These are phyloP conservation scores for Amphiprion ocellaris DNA, from an alignment of 2,113 vertebrate species.

Conservation along the genomic window DNA sequence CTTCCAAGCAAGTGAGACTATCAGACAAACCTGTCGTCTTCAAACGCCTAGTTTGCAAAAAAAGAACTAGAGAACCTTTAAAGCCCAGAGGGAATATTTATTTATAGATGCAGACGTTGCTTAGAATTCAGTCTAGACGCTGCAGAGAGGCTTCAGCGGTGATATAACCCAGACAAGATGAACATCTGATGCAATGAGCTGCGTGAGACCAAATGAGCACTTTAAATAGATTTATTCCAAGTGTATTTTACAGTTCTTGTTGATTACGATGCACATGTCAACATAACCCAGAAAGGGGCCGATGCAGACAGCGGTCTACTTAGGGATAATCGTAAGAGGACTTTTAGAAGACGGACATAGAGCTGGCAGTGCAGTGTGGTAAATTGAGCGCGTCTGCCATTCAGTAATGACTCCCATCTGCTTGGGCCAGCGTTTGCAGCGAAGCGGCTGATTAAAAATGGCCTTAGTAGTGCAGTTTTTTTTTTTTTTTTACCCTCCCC, in stretches of 20 bases:
- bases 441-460: slow-evolving; percentile 74
- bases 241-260: slow-evolving; percentile 35
- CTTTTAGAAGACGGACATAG: slow-evolving; percentile 43
- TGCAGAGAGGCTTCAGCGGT: slow-evolving; percentile 44
- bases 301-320: slow-evolving; percentile 48
- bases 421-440: slow-evolving; percentile 65
- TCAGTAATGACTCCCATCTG: slow-evolving; percentile 80
- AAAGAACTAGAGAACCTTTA: slow-evolving; percentile 5
- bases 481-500: background rate
- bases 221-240: slow-evolving; percentile 32
- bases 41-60: slow-evolving; percentile 20
- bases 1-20: slow-evolving; percentile 15
- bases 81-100: slow-evolving; percentile 54
- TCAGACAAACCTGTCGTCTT: slow-evolving; percentile 29
- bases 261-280: slow-evolving; percentile 45
- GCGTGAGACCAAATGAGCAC: slow-evolving; percentile 30
- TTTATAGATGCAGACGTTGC: slow-evolving; percentile 68
- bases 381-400: slow-evolving; percentile 78
- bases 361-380: slow-evolving; percentile 60
- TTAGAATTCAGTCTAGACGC: slow-evolving; percentile 62
- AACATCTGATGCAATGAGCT: slow-evolving; percentile 44
- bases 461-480: slow-evolving; percentile 53
- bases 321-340: slow-evolving; percentile 48
- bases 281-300: slow-evolving; percentile 37
- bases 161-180: slow-evolving; percentile 62